These are phyloP conservation scores for Philopedon plagiatum DNA, from an alignment of 2,888 invertebrate species.

Conservation along the genomic window DNA sequence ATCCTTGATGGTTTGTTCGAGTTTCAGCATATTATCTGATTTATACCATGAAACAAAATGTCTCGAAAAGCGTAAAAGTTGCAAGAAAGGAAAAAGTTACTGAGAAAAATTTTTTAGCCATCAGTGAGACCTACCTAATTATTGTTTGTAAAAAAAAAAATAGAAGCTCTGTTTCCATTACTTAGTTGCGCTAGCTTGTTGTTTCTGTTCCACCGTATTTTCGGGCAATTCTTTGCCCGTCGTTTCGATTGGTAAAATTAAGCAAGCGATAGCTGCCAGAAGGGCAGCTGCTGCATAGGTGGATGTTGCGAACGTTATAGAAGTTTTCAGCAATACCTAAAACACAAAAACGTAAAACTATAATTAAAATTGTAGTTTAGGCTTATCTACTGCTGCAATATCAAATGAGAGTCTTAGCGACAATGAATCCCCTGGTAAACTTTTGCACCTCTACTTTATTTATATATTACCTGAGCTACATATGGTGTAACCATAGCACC, in stretches of 20 bases:
- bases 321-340: slow-evolving; percentile 83
- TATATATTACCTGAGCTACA: slow-evolving; percentile 83
- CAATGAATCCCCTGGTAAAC: too few relatives aligned
- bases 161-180: not conserved
- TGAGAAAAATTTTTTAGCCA: too few relatives aligned
- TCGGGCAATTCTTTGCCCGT: slow-evolving; percentile 81
- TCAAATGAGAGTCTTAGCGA: too few relatives aligned
- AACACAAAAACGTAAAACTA: slow-evolving; percentile 37
- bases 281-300: slow-evolving; percentile 85
- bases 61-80: too few relatives aligned
- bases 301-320: slow-evolving; percentile 80
- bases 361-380: not conserved
- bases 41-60: too few relatives aligned
- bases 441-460: too few relatives aligned
- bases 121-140: too few relatives aligned
- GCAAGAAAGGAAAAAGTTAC: too few relatives aligned
- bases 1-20: too few relatives aligned
- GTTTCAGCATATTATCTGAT: too few relatives aligned
- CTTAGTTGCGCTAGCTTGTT: slow-evolving; percentile 53
- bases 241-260: slow-evolving; percentile 89
- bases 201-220: slow-evolving; percentile 64
- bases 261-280: slow-evolving; percentile 81
- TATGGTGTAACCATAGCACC: slow-evolving; percentile 96
- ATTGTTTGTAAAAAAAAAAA: too few relatives aligned
- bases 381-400: too few relatives aligned